These are phyloP conservation scores for Apostichopus japonicus DNA, from an alignment of 35 echinoderm and acorn worm genomes.

Conservation along the genomic window DNA sequence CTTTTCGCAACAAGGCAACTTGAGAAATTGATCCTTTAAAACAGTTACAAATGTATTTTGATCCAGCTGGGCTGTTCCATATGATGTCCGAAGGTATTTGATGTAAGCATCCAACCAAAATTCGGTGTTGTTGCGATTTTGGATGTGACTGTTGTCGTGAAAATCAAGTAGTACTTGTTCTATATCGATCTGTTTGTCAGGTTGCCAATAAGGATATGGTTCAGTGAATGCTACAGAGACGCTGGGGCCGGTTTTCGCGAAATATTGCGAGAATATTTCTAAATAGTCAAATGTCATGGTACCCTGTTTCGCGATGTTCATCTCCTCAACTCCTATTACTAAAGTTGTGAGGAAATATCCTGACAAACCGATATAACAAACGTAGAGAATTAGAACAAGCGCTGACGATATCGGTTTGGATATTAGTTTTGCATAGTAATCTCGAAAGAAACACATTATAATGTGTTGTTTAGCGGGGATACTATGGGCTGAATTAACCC, in stretches of 20 bases:
- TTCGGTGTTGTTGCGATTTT: constrained; percentile 11
- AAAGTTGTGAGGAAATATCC: constrained; percentile 49
- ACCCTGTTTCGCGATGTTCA: constrained; percentile 48
- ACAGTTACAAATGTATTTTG: constrained; percentile 3
- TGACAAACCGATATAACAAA: constrained; percentile 38
- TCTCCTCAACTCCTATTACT: constrained; percentile 48
- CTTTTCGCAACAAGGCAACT: neutral
- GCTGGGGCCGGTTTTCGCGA: constrained; percentile 55
- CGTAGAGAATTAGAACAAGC: neutral
- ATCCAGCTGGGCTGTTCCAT: neutral
- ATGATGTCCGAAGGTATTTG: neutral
- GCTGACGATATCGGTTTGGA: neutral
- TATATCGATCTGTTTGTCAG: constrained; percentile 38
- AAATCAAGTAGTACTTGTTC: constrained; percentile 51
- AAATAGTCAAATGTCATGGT: constrained; percentile 51
- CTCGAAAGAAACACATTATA: constrained; percentile 61
- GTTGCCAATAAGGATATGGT: constrained; percentile 51
- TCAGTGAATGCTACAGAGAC: constrained; percentile 58
- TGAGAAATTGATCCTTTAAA: constrained; percentile 57
- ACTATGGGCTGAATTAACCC: neutral
- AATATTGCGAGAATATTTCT: constrained; percentile 45
- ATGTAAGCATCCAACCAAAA: constrained; percentile 71
- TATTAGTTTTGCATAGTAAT: constrained; percentile 61
- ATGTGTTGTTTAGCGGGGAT: constrained; percentile 22
- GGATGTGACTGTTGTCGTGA: constrained; percentile 54